Percentiles rank a stretch among this genome's conserved stretches.
Conservation (phyloP, 2,797 vertebrate genomes). For the Dipus sagitta region DNA sequence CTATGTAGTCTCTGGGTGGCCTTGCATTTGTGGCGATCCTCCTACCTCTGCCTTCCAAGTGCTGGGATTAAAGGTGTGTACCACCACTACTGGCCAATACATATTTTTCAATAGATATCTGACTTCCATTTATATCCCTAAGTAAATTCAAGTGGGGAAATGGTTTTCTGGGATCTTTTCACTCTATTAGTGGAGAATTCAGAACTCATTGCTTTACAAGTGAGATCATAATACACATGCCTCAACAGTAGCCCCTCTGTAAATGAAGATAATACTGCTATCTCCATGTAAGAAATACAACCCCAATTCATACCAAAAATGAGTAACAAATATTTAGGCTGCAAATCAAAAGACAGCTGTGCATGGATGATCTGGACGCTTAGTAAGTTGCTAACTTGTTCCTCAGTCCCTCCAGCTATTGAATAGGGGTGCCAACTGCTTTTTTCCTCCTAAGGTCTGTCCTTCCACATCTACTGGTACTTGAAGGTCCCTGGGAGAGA, state of each 20-base stretch:
- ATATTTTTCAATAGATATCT: conserved; percentile 40
- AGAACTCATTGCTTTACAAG: neutral
- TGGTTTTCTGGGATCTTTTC: conserved; percentile 25
- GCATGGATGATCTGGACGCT: neutral
- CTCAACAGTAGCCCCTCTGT: neutral
- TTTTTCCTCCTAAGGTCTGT: neutral
- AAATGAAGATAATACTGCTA: neutral
- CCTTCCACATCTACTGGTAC: neutral
- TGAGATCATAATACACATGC: neutral
- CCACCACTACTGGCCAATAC: neutral
- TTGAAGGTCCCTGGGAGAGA: neutral
- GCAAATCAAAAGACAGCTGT: neutral
- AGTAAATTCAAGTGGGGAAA: conserved; percentile 22
- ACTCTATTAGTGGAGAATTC: neutral
- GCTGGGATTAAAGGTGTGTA: too few species aligned
- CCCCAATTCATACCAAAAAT: neutral
- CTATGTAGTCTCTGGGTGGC: too few species aligned
- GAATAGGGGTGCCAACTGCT: neutral
- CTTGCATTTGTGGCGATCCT: too few species aligned
- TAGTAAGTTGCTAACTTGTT: neutral
- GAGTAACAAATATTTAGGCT: conserved; percentile 19
- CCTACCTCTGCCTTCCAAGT: too few species aligned
- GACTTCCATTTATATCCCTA: neutral
- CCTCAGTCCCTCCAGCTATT: neutral
- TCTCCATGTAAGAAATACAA: conserved; percentile 6